Conservation (phyloP, 2,888 invertebrate species). For the Augochlorella aurata region DNA sequence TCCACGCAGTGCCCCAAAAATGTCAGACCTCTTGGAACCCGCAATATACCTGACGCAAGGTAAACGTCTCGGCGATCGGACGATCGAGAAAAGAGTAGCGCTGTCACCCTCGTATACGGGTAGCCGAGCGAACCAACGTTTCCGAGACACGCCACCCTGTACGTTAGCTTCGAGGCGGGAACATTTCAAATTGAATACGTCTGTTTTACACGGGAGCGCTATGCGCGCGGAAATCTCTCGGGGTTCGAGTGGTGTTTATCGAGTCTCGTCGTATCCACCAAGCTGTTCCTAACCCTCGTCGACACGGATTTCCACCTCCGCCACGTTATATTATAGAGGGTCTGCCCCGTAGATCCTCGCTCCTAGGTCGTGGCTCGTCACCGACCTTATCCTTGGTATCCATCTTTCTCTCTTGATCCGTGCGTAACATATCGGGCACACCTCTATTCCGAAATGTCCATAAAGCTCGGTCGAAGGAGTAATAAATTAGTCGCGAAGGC, state of each 20-base stretch:
- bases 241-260: slow-evolving; percentile 24
- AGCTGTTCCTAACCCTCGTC: slow-evolving; percentile 47
- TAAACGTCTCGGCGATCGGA: too few relatives aligned
- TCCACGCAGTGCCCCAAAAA: not conserved
- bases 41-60: too few relatives aligned
- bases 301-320: slow-evolving; percentile 19
- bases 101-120: too few relatives aligned
- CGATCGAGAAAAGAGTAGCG: too few relatives aligned
- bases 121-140: too few relatives aligned
- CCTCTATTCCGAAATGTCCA: slow-evolving; percentile 38
- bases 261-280: slow-evolving; percentile 36
- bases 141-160: too few relatives aligned
- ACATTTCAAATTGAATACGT: slow-evolving; percentile 44
- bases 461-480: slow-evolving; percentile 28
- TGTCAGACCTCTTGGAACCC: not conserved
- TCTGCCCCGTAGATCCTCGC: slow-evolving; percentile 29
- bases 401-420: not conserved
- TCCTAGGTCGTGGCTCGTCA: slow-evolving; percentile 39
- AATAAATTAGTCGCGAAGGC: slow-evolving; percentile 45
- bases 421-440: slow-evolving; percentile 6
- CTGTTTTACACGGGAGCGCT: slow-evolving; percentile 34
- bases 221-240: slow-evolving; percentile 31
- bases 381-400: slow-evolving; percentile 44
- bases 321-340: not conserved
- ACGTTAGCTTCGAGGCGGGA: not conserved